These are phyloP conservation scores for Dendrolimus punctatus DNA, from an alignment of 1,140 invertebrate species.

Conservation along the genomic window DNA sequence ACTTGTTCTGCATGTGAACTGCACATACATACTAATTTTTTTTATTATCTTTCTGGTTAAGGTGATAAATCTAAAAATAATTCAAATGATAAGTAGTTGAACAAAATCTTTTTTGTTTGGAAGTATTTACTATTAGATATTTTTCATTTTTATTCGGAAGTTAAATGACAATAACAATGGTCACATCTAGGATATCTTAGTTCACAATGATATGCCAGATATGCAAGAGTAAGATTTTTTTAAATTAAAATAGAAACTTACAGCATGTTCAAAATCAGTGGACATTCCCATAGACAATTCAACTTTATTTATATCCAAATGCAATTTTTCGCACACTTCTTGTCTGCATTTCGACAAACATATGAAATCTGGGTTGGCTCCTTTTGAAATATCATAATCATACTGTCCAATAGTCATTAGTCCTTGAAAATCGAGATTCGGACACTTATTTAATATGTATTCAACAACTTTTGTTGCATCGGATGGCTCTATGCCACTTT, in stretches of 20 bases:
- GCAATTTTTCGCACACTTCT: conserved; percentile 80
- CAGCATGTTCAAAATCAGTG: conserved; percentile 95
- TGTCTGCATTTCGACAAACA: conserved; percentile 80
- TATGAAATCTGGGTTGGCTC: conserved; percentile 94
- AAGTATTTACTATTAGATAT: too few species aligned
- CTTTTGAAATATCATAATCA: conserved; percentile 83
- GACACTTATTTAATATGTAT: conserved; percentile 85
- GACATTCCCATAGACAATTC: conserved; percentile 99
- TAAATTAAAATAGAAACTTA: conserved; percentile 69
- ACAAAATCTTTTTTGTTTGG: too few species aligned
- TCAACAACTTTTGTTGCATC: conserved; percentile 79
- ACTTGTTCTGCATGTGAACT: too few species aligned
- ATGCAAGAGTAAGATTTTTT: conserved; percentile 2
- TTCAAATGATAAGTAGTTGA: too few species aligned
- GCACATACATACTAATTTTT: too few species aligned
- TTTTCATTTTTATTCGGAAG: too few species aligned
- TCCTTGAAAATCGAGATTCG: conserved; percentile 85
- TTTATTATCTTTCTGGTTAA: too few species aligned
- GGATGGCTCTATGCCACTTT: conserved; percentile 84
- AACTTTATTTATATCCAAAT: conserved; percentile 77
- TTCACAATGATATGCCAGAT: background rate
- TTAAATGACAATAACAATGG: too few species aligned
- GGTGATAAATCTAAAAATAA: too few species aligned
- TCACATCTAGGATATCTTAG: too few species aligned
- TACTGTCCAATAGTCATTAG: conserved; percentile 98